phyloP scores from a whole-genome alignment of 2,888 invertebrate genomes.

The Cerceris ruficornis region DNA sequence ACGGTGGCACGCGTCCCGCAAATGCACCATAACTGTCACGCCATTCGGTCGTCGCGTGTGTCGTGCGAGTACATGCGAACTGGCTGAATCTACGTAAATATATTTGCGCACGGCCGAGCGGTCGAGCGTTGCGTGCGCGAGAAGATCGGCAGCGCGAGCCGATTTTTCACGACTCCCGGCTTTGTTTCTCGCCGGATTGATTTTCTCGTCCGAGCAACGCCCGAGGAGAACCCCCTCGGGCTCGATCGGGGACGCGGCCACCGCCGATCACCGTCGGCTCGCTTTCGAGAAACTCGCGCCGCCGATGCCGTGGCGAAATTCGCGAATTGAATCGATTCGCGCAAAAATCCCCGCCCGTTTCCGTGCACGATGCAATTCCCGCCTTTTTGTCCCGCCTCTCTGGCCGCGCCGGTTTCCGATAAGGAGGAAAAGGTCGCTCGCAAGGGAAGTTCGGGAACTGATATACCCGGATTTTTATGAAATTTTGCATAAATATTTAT shows the following conservation, averaged over 20 bases:
- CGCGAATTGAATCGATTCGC: slow-evolving; percentile 69
- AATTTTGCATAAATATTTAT: too few relatives aligned
- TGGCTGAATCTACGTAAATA: slow-evolving; percentile 27
- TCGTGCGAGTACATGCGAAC: slow-evolving; percentile 34
- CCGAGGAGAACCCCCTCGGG: slow-evolving; percentile 16
- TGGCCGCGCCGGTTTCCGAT: neutral
- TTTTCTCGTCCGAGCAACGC: slow-evolving; percentile 57
- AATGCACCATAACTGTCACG: slow-evolving; percentile 66
- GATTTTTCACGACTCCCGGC: slow-evolving; percentile 63
- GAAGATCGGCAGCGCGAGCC: slow-evolving; percentile 46
- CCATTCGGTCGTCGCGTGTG: slow-evolving; percentile 62
- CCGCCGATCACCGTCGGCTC: slow-evolving; percentile 1
- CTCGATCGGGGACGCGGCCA: slow-evolving; percentile 19
- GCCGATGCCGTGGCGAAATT: slow-evolving; percentile 62
- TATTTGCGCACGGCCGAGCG: slow-evolving; percentile 12
- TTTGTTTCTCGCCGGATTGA: slow-evolving; percentile 66
- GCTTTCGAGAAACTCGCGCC: slow-evolving; percentile 21
- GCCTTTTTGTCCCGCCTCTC: slow-evolving; percentile 14
- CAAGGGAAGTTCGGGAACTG: too few relatives aligned
- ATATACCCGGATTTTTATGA: too few relatives aligned
- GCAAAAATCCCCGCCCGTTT: slow-evolving; percentile 39
- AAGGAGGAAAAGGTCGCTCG: neutral
- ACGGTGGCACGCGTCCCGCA: slow-evolving; percentile 63
- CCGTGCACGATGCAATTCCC: slow-evolving; percentile 63
- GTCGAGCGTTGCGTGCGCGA: slow-evolving; percentile 48